A percentile compares a stretch with the other conserved stretches of the same genome.
phyloP scores from a whole-genome alignment of 2,888 invertebrate genomes.

The Pogonocherus hispidulus region DNA sequence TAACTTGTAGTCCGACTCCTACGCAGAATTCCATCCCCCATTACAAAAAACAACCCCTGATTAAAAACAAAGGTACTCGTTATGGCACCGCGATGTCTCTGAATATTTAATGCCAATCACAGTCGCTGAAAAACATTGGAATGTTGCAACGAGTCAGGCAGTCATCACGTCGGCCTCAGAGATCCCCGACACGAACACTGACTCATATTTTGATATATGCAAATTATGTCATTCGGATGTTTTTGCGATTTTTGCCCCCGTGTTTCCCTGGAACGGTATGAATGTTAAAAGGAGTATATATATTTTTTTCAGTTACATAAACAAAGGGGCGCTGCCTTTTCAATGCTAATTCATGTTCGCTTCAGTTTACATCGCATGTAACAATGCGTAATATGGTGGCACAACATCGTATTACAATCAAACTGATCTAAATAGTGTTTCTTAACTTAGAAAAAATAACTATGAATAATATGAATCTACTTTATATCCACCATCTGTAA shows the following conservation, averaged over 20 bases:
- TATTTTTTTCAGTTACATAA: slow-evolving; percentile 13
- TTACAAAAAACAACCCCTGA: slow-evolving; percentile 13
- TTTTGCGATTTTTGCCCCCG: slow-evolving; percentile 21
- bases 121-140: slow-evolving; percentile 16
- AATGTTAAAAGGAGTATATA: slow-evolving; percentile 6
- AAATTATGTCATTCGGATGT: slow-evolving; percentile 31
- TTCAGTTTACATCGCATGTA: not conserved
- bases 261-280: slow-evolving; percentile 10
- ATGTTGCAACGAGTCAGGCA: slow-evolving; percentile 12
- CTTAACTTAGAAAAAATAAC: no score
- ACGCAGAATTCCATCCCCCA: slow-evolving; percentile 1
- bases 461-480: no score
- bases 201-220: slow-evolving; percentile 34
- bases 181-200: slow-evolving; percentile 29
- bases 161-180: not conserved
- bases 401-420: no score
- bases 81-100: slow-evolving; percentile 38
- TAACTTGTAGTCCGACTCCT: no score
- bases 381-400: no score
- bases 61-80: slow-evolving; percentile 36
- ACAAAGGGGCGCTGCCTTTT: slow-evolving; percentile 4
- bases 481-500: no score
- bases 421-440: no score
- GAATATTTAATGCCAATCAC: slow-evolving; percentile 42
- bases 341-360: slow-evolving; percentile 18